Evolutionary conservation across 2,888 invertebrate species (phyloP).

Genomic region (Agrochola lychnidis): DNA sequence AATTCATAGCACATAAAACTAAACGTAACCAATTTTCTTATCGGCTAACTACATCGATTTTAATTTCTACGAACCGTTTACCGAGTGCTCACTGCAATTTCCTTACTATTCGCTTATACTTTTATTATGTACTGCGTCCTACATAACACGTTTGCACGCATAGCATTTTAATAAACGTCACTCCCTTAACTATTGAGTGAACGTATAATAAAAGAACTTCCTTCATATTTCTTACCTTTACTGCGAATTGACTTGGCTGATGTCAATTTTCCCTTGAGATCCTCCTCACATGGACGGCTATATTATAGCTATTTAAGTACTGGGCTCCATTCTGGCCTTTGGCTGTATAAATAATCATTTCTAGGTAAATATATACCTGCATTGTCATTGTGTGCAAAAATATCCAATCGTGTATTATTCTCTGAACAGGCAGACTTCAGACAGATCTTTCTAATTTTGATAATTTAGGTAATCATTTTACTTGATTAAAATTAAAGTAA

Average conservation of each 20-base stretch:
- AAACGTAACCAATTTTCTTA: constrained; percentile 1
- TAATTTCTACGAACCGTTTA: constrained; percentile 55
- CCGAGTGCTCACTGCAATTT: constrained; percentile 30
- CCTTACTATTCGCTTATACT: constrained; percentile 22
- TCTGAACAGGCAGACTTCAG: not conserved
- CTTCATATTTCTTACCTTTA: constrained; percentile 16
- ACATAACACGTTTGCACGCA: constrained; percentile 37
- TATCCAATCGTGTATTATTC: not conserved
- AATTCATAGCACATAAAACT: not conserved
- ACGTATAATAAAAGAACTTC: constrained; percentile 16
- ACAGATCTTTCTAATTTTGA: not conserved
- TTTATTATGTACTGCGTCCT: constrained; percentile 39
- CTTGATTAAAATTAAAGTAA: not conserved
- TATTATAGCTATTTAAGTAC: not conserved
- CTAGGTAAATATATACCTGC: not conserved
- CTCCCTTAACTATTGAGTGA: not conserved
- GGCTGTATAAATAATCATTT: not conserved
- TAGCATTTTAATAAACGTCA: constrained; percentile 22
- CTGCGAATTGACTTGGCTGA: constrained; percentile 1
- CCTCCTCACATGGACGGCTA: constrained; percentile 18
- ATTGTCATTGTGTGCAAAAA: not conserved
- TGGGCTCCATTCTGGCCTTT: not conserved
- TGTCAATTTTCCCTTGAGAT: constrained; percentile 44
- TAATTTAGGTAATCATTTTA: not conserved
- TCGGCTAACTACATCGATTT: constrained; percentile 43